phyloP scores from a whole-genome alignment of 2,113 vertebrate species.

The Phalacrocorax aristotelis region DNA sequence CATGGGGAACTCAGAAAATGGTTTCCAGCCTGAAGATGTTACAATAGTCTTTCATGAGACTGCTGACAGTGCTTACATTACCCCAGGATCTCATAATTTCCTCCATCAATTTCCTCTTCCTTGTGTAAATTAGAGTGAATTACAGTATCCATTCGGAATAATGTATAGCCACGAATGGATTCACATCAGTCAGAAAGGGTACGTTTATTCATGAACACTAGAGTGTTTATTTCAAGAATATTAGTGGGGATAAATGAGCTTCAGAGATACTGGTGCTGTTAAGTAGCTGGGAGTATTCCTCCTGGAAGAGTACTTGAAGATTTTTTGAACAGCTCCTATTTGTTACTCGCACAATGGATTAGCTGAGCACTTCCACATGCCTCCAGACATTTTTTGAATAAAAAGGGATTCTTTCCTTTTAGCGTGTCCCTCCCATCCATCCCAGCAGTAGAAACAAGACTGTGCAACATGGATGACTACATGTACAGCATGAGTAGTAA shows the following conservation, averaged over 20 bases:
- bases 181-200: conserved; percentile 47
- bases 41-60: neutral
- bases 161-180: conserved; percentile 39
- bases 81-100: conserved; percentile 37
- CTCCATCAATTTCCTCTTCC: conserved; percentile 35
- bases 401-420: neutral
- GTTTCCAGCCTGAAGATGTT: neutral
- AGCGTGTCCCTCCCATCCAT: neutral
- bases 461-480: neutral
- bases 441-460: neutral
- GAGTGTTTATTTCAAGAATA: conserved; percentile 67
- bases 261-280: conserved; percentile 11
- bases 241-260: conserved; percentile 46
- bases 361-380: conserved; percentile 1
- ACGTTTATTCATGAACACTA: conserved; percentile 42
- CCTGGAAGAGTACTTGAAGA: conserved; percentile 24
- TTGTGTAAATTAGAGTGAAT: conserved; percentile 60
- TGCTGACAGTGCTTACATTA: neutral
- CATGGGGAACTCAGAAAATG: neutral
- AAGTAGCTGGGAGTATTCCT: conserved; percentile 50
- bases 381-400: neutral
- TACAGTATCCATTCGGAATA: conserved; percentile 14
- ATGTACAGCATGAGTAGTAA: neutral
- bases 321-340: conserved; percentile 4
- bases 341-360: conserved; percentile 20